Evolutionary conservation across 2,888 invertebrate species (phyloP).

Genomic region (Tetranychus piercei): DNA sequence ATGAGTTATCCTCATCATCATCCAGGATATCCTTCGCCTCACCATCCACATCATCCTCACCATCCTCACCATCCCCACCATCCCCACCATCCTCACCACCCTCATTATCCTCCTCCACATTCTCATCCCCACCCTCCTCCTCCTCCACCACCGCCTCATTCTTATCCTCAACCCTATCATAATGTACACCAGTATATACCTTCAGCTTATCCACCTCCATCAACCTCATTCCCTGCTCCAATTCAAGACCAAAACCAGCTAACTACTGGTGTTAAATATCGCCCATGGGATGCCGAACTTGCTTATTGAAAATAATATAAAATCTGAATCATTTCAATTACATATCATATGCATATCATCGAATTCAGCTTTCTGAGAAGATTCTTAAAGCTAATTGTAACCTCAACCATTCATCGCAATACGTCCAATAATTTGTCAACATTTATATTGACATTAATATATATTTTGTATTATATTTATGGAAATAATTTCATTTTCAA

Average conservation of each 20-base stretch:
- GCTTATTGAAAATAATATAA: not conserved
- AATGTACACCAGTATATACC: slow-evolving; percentile 3
- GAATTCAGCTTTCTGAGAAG: too few species aligned
- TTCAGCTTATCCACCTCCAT: not conserved
- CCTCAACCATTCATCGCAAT: too few species aligned
- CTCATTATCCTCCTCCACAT: not conserved
- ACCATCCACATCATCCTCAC: not conserved
- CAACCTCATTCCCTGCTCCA: not conserved
- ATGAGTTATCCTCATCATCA: not conserved
- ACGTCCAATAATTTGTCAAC: too few species aligned
- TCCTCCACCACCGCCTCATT: not conserved
- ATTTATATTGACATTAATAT: too few species aligned
- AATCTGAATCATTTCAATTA: not conserved
- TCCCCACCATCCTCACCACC: not conserved
- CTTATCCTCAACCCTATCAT: not conserved
- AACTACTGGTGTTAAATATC: not conserved
- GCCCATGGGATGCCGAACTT: not conserved
- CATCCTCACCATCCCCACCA: not conserved
- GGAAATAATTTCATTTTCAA: too few species aligned
- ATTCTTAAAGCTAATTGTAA: too few species aligned
- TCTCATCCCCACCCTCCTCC: not conserved
- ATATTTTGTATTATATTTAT: too few species aligned
- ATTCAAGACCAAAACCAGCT: not conserved
- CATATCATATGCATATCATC: too few species aligned
- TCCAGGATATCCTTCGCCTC: not conserved